Evolutionary conservation across 2,888 invertebrate species (phyloP).

Genomic region (Baronia brevicornis): DNA sequence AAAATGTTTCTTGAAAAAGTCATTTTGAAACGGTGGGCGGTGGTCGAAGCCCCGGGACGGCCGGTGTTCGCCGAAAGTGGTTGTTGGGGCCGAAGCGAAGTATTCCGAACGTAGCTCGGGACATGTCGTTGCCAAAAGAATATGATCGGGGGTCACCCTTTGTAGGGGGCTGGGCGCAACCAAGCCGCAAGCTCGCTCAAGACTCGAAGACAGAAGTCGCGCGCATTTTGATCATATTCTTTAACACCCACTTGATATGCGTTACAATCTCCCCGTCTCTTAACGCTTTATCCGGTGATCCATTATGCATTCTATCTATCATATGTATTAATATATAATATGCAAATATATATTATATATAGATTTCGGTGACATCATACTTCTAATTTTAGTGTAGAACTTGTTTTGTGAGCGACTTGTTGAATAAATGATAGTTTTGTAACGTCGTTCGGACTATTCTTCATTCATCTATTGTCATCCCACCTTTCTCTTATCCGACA

Average conservation of each 20-base stretch:
- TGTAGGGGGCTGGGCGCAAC: conserved; percentile 29
- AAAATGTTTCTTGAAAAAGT: conserved; percentile 71
- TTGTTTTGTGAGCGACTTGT: conserved; percentile 62
- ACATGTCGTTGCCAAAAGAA: conserved; percentile 64
- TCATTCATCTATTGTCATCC: conserved; percentile 46
- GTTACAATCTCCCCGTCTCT: conserved; percentile 13
- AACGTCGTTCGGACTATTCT: conserved; percentile 55
- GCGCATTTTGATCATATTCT: conserved; percentile 60
- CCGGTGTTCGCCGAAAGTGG: conserved; percentile 45
- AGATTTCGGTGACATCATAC: conserved; percentile 46
- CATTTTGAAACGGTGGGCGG: conserved; percentile 62
- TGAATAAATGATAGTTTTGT: conserved; percentile 69
- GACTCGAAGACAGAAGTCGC: conserved; percentile 55
- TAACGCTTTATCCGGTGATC: conserved; percentile 34
- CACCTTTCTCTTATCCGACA: conserved; percentile 44
- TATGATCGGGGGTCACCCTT: conserved; percentile 56
- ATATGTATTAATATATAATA: conserved; percentile 38
- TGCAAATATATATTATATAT: conserved; percentile 43
- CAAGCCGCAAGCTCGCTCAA: conserved; percentile 48
- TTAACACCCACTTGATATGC: conserved; percentile 28
- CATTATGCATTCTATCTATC: conserved; percentile 46
- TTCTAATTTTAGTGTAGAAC: conserved; percentile 59
- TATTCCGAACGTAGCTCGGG: conserved; percentile 33
- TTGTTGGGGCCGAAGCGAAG: conserved; percentile 47
- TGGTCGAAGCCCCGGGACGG: conserved; percentile 53